phyloP scores from a whole-genome alignment of 92 coral and sea anemone genomes.

The Micromussa lordhowensis region DNA sequence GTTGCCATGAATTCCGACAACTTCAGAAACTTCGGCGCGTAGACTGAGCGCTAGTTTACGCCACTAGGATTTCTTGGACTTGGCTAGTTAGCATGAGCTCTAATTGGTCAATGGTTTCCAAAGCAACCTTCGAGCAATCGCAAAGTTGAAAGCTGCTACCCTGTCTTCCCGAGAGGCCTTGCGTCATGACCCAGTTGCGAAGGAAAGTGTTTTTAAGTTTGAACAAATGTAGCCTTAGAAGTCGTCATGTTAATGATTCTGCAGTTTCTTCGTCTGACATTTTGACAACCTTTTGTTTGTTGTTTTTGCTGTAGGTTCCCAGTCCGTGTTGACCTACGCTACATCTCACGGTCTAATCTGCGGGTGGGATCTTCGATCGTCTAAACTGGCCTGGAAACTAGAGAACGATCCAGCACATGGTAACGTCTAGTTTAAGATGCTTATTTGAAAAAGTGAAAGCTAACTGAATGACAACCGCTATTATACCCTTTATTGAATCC shows the following conservation, averaged over 20 bases:
- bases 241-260: neutral
- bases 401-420: slow-evolving; percentile 93
- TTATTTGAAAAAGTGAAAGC: neutral
- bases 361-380: slow-evolving; percentile 94
- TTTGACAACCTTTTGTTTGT: neutral
- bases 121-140: neutral
- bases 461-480: neutral
- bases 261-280: neutral
- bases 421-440: slow-evolving; percentile 12
- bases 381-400: slow-evolving; percentile 91
- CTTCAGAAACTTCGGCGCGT: neutral
- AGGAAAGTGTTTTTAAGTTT: neutral
- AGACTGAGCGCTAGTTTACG: neutral
- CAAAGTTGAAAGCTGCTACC: neutral
- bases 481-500: no score
- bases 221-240: neutral
- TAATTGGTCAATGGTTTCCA: neutral
- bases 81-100: neutral
- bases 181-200: neutral
- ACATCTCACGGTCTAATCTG: slow-evolving; percentile 95
- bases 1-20: neutral
- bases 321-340: slow-evolving; percentile 91
- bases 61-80: neutral
- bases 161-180: neutral
- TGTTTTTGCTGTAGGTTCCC: slow-evolving; percentile 73